Base-by-base conservation (phyloP, 1,140 invertebrate species). In the Ganaspis sp. region DNA sequence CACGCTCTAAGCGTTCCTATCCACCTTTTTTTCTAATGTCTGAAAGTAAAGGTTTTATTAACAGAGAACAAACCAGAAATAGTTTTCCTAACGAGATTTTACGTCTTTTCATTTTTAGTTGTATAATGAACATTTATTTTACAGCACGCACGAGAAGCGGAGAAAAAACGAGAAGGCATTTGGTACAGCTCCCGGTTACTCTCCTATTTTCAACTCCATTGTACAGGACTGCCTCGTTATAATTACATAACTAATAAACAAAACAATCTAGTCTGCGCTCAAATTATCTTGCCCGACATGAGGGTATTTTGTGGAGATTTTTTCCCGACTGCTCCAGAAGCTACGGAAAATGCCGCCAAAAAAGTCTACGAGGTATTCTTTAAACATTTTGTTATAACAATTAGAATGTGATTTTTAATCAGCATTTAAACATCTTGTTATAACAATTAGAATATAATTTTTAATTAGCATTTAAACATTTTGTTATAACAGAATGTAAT, bases 341-440 rank as follows among this genome's bases (percentile, higher is more conserved):
- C 92, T 9, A 86, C 87, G 37, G 92, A 92, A 78, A 90, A 78
- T 75, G 91, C 86, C 4, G 91, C 92, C 0, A 84, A 87, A 58
- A 86, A 87, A 72, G 88, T 88, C 5, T 89, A 83, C 26, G 80
- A 81, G 81, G 87, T 89, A 83, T 21, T 34, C 29, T 34, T 3
- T 34, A 34, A 34, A 34, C 29, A 34, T n/a, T 6, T 34, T 34
- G 29, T 34, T 34, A 34, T n/a, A n/a, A n/a, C n/a, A n/a, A n/a
- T n/a, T n/a, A n/a, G n/a, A n/a, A n/a, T n/a, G n/a, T n/a, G 9
- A 11, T 40, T 40, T 9, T 40, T 40, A 11, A 40, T 12, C 9
- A 1, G 9, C 38, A 40, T 34, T 34, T 34, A 34, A 34, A 34
- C 29, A 34, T n/a, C 29, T 34, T 34, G 29, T 34, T 34, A 34